Evolutionary conservation across 2,113 vertebrate species (phyloP), one percentile per base, ranked within the genome.

Genomic region (Bungarus multicinctus): DNA sequence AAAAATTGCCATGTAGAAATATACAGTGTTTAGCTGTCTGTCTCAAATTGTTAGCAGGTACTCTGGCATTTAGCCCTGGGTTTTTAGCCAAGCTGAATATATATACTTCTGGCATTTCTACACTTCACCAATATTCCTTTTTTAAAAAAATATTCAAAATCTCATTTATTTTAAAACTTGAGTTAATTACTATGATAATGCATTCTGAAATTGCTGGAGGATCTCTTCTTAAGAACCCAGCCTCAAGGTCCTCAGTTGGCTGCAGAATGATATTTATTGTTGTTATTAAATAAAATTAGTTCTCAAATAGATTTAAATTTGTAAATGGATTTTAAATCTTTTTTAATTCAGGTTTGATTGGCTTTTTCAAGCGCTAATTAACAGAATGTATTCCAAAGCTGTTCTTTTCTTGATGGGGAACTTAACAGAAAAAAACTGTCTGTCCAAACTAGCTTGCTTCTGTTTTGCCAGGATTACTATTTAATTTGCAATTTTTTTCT

Each of bases 361-460:
- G 90, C 93, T 95, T 95, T 94, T 95, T 92, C 89, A 55, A 90
- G 86, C 30, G 52, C 43, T 8, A 94, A 94, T 95, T 94, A 95
- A 95, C 43, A 34, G 91, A 53, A 64, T 94, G 20, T 88, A 23
- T 94, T 93, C 54, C 88, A 69, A 87, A 85, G 27, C 57, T 88
- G 10, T 23, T 88, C 6, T 90, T 11, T 18, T 87, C 87, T 94
- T 92, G 57, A 25, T 91, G 94, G 92, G 34, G 53, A 94, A 60
- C 43, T 34, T 87, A 74, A 74, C 25, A 27, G 25, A 91, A 91
- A 85, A 85, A 30, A 3, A 2, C 52, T 45, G 74, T 69, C 58
- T 91, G 90, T 54, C 43, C 94, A 50, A 43, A 18, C 14, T 95
- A 85, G 91, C 92, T 92, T 92, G 87, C 86, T 30, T 94, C 30